A percentile compares a stretch with the other conserved stretches of the same genome.
phyloP scores from a whole-genome alignment of 2,888 invertebrate species.

The Thecocarcelia acutangulata region DNA sequence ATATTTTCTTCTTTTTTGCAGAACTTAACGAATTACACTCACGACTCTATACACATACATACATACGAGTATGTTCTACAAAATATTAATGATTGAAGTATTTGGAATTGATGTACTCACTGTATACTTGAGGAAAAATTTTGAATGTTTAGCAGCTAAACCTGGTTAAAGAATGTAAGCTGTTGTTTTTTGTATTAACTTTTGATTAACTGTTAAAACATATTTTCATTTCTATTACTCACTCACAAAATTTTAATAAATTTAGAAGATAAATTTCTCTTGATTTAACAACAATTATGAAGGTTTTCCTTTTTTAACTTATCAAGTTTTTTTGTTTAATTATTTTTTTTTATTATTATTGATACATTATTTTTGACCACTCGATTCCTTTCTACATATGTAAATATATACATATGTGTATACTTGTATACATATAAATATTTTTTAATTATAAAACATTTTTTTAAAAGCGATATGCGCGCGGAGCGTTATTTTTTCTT shows the following conservation, averaged over 20 bases:
- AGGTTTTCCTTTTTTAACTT: constrained; percentile 24
- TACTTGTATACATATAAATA: constrained; percentile 7
- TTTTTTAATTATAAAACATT: constrained; percentile 50
- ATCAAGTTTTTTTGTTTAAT: constrained; percentile 17
- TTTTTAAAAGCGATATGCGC: constrained; percentile 57
- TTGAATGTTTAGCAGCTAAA: constrained; percentile 71
- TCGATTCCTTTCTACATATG: no score
- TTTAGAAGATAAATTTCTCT: not conserved
- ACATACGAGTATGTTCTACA: no score
- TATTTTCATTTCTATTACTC: not conserved
- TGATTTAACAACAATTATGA: constrained; percentile 15
- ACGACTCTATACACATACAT: no score
- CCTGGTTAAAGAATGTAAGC: constrained; percentile 13
- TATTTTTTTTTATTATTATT: constrained; percentile 37
- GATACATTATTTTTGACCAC: not conserved
- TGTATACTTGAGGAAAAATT: constrained; percentile 80
- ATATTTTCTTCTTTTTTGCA: constrained; percentile 28
- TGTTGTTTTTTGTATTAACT: constrained; percentile 10
- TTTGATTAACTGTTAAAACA: constrained; percentile 7
- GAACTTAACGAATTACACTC: not conserved
- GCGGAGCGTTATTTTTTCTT: constrained; percentile 57
- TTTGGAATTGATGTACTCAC: constrained; percentile 74
- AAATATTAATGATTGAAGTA: no score
- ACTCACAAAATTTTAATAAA: constrained; percentile 1
- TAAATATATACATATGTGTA: no score